Conservation (phyloP, 2,113 vertebrate genomes). For the Microcebus ravelobensis region DNA sequence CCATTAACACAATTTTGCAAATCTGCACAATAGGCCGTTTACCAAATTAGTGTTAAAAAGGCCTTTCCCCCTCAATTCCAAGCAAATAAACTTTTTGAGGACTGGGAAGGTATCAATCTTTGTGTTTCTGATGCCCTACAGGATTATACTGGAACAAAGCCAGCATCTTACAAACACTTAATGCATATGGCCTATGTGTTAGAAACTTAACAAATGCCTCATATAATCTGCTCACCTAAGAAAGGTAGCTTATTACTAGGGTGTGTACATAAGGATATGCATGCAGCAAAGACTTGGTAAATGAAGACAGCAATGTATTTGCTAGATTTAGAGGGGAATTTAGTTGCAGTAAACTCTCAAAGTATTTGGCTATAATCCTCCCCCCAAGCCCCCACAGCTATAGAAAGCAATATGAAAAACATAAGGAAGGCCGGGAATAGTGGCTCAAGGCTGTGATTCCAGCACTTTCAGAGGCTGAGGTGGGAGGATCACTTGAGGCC, state of each 20-base stretch:
- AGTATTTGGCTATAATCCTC: constrained; percentile 7
- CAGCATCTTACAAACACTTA: not conserved
- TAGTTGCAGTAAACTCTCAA: not conserved
- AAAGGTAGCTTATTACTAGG: not conserved
- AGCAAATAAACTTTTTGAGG: not conserved
- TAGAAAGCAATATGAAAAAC: not conserved
- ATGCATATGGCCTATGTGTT: not conserved
- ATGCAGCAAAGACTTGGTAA: not conserved
- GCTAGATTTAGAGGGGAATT: constrained; percentile 14
- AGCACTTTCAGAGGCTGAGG: not conserved
- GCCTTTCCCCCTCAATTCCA: not conserved
- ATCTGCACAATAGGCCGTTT: not conserved
- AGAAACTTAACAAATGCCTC: constrained; percentile 1
- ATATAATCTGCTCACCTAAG: not conserved
- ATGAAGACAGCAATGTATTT: not conserved
- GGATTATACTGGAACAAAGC: not conserved
- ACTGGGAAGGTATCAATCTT: not conserved
- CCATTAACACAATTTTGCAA: not conserved
- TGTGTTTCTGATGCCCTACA: not conserved
- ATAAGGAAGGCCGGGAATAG: not conserved
- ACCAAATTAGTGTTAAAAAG: not conserved
- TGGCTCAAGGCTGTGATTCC: not conserved
- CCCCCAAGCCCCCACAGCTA: not conserved
- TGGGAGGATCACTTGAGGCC: not conserved
- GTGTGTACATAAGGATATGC: not conserved